phyloP scores from a whole-genome alignment of 2,797 vertebrate species.

The Chloroceryle amazona region DNA sequence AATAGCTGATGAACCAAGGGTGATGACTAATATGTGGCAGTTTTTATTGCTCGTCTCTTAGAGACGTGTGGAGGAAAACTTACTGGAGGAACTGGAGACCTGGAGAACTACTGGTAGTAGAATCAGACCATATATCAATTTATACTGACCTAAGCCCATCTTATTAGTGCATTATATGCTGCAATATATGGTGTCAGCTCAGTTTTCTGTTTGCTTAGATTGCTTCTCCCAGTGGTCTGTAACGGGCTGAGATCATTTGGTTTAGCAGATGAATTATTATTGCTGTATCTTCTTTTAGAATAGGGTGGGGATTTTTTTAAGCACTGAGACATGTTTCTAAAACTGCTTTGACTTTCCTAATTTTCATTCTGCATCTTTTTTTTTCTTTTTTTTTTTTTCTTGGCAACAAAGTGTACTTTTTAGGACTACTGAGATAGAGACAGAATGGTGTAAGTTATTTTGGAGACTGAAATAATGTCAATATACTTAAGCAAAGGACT shows the following conservation, averaged over 20 bases:
- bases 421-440: not conserved
- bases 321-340: not conserved
- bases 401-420: not conserved
- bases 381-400: not conserved
- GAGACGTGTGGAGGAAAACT: not conserved
- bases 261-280: not conserved
- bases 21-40: not conserved
- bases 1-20: not conserved
- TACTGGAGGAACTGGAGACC: not conserved
- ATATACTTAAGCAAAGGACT: not conserved
- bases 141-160: not conserved
- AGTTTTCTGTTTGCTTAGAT: not conserved
- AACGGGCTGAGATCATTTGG: not conserved
- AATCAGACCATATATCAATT: not conserved
- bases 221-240: not conserved
- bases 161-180: not conserved
- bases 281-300: not conserved
- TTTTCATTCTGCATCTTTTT: not conserved
- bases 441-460: not conserved
- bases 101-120: not conserved
- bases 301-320: accelerated
- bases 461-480: not conserved
- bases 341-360: not conserved
- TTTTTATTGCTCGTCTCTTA: not conserved
- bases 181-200: not conserved